These are phyloP conservation scores for Tolypeutes matacus DNA, from an alignment of 2,797 vertebrate genomes.

Conservation along the genomic window DNA sequence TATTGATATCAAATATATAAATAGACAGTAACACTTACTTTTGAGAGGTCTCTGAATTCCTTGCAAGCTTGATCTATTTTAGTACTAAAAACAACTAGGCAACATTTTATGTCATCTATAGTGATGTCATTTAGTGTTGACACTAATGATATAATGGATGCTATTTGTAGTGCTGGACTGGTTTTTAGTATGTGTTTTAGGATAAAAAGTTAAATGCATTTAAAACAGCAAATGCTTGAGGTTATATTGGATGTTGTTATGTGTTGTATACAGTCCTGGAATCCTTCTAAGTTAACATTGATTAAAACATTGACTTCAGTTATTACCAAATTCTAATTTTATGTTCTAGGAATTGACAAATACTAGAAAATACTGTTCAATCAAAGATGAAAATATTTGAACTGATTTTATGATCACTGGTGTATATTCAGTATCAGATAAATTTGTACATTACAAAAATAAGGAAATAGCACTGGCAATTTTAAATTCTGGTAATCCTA, in stretches of 20 bases:
- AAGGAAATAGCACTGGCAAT: not conserved
- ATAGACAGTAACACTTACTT: conserved; percentile 32
- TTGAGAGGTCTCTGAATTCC: conserved; percentile 46
- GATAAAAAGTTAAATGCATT: not conserved
- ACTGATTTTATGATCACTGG: not conserved
- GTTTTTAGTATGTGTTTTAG: not conserved
- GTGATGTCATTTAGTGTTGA: conserved; percentile 59
- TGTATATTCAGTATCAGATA: not conserved
- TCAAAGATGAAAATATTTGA: not conserved
- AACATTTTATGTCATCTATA: conserved; percentile 53
- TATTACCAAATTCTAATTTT: conserved; percentile 1
- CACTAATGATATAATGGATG: not conserved
- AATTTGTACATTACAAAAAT: not conserved
- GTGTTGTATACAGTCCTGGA: not conserved
- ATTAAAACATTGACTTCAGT: not conserved
- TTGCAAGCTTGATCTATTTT: not conserved
- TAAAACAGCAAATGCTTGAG: not conserved
- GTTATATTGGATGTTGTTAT: not conserved
- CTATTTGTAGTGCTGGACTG: not conserved
- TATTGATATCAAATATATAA: not conserved
- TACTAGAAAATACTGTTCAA: not conserved
- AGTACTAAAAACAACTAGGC: not conserved
- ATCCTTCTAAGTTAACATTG: conserved; percentile 17
- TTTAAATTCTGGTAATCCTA: not conserved
- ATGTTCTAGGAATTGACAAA: not conserved